Conservation (phyloP, 2,888 invertebrate species). For the Sarcophaga subvicina region DNA sequence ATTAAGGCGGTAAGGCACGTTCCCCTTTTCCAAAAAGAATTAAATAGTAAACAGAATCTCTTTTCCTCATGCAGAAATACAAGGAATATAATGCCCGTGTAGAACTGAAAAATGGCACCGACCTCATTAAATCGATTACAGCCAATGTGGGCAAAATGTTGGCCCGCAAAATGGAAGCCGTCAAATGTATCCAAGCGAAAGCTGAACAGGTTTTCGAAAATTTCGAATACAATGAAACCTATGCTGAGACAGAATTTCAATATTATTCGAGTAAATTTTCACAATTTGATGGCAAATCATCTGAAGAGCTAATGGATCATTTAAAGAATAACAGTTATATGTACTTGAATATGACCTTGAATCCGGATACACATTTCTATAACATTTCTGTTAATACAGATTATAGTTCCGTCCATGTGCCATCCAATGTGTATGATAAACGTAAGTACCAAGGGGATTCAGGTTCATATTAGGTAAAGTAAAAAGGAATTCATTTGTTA, state of each 20-base stretch:
- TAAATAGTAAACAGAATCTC: neutral
- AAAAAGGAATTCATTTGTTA: neutral
- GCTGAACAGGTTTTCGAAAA: slow-evolving; percentile 88
- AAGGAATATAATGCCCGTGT: slow-evolving; percentile 90
- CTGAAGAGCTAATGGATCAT: slow-evolving; percentile 74
- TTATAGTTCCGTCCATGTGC: slow-evolving; percentile 95
- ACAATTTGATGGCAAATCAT: slow-evolving; percentile 78
- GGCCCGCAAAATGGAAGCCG: slow-evolving; percentile 94
- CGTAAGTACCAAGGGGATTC: slow-evolving; percentile 82
- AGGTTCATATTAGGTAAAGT: neutral
- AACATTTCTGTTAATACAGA: slow-evolving; percentile 90
- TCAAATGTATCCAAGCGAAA: slow-evolving; percentile 89
- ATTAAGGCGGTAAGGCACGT: slow-evolving; percentile 86
- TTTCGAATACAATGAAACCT: slow-evolving; percentile 83
- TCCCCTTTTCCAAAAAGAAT: neutral
- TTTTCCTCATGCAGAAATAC: slow-evolving; percentile 85
- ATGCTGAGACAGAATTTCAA: slow-evolving; percentile 77
- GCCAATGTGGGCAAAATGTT: slow-evolving; percentile 93
- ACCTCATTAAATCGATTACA: slow-evolving; percentile 90
- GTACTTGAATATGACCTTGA: slow-evolving; percentile 85
- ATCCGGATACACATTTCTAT: slow-evolving; percentile 91
- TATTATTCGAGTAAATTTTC: slow-evolving; percentile 95
- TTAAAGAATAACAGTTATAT: slow-evolving; percentile 77
- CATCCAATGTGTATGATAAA: slow-evolving; percentile 95
- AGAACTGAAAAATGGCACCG: slow-evolving; percentile 89